These are phyloP conservation scores for Petrophora chlorosata DNA, from an alignment of 2,888 invertebrate genomes.

Conservation along the genomic window DNA sequence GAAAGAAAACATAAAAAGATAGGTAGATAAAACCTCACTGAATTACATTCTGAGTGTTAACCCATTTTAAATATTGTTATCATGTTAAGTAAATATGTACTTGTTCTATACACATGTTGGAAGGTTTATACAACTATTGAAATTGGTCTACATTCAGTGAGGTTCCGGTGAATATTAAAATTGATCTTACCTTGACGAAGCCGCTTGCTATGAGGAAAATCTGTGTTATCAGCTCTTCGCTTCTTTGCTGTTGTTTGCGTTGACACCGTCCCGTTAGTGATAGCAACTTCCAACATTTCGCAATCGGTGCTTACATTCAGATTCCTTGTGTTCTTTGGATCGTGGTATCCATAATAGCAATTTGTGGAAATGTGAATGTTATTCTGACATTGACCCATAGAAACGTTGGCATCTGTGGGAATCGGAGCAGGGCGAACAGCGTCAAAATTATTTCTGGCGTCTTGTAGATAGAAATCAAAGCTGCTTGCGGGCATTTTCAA, in stretches of 20 bases:
- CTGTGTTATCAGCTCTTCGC: constrained; percentile 67
- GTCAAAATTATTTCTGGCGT: constrained; percentile 76
- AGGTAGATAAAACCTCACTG: constrained; percentile 50
- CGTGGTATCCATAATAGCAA: constrained; percentile 81
- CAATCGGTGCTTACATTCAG: constrained; percentile 59
- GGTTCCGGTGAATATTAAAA: constrained; percentile 44
- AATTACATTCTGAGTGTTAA: constrained; percentile 31
- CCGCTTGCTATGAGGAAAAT: constrained; percentile 68
- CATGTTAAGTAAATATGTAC: no score
- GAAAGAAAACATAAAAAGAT: neutral
- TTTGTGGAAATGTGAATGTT: constrained; percentile 75
- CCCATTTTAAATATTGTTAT: no score
- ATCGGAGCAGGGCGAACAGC: constrained; percentile 74
- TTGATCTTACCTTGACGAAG: constrained; percentile 72
- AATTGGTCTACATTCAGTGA: constrained; percentile 56
- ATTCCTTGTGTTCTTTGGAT: constrained; percentile 52
- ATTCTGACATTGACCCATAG: constrained; percentile 70
- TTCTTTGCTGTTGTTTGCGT: constrained; percentile 61
- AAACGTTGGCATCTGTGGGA: constrained; percentile 63
- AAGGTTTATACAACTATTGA: no score
- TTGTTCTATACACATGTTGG: no score
- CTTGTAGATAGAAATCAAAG: constrained; percentile 68
- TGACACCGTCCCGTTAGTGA: constrained; percentile 38
- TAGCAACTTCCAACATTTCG: constrained; percentile 69
- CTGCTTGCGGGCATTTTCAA: constrained; percentile 71